Conservation (phyloP, 2,888 invertebrate species). For the Polyommatus icarus region DNA sequence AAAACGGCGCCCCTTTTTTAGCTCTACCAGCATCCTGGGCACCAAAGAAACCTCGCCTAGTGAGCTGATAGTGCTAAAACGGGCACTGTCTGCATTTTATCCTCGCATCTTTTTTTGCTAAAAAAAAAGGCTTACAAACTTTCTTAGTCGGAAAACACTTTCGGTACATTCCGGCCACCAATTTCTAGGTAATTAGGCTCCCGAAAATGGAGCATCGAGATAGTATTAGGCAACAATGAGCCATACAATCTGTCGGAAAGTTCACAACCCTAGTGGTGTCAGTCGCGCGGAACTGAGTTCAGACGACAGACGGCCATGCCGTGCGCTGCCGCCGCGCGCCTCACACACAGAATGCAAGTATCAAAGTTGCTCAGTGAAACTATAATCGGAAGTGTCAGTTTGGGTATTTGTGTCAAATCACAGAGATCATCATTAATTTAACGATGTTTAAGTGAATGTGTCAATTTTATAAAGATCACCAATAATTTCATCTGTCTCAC, state of each 20-base stretch:
- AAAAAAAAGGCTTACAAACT: no score
- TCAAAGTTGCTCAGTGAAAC: constrained; percentile 40
- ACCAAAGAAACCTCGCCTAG: no score
- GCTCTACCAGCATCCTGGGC: no score
- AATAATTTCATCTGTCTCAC: no score
- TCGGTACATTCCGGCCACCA: background rate
- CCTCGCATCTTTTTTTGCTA: no score
- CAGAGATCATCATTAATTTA: no score
- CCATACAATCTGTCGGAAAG: constrained; percentile 63
- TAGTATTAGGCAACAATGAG: constrained; percentile 55
- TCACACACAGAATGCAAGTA: constrained; percentile 75
- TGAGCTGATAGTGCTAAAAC: no score
- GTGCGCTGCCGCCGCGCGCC: constrained; percentile 62
- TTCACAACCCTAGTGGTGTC: constrained; percentile 67
- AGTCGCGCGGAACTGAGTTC: constrained; percentile 60
- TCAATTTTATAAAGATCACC: no score
- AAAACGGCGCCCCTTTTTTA: no score
- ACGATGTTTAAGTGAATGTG: no score
- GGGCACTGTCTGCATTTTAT: no score
- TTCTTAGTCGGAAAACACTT: no score
- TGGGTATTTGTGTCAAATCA: background rate
- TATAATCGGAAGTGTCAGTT: background rate
- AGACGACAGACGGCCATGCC: constrained; percentile 63
- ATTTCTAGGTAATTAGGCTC: constrained; percentile 7
- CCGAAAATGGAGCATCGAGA: constrained; percentile 14